Percentiles rank a stretch among this genome's conserved stretches.
Conservation (phyloP, 2,797 vertebrate genomes). For the Gymnodraco acuticeps region DNA sequence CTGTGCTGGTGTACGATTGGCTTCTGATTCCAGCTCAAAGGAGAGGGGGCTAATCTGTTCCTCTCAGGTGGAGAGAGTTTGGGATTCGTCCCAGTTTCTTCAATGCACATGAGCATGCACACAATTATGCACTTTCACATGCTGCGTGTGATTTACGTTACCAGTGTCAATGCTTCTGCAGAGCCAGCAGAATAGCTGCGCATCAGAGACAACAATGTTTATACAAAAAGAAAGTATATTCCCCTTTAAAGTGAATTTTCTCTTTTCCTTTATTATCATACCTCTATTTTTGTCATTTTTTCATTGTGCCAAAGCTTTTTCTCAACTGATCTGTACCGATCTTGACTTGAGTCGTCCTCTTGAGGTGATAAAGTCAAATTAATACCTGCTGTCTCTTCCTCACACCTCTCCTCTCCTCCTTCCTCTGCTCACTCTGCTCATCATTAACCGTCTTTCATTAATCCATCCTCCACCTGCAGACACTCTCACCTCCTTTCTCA, state of each 20-base stretch:
- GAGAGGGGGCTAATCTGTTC: conserved; percentile 45
- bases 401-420: neutral
- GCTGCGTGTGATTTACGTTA: neutral
- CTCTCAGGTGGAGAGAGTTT: conserved; percentile 25
- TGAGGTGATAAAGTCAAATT: conserved; percentile 26
- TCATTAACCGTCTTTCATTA: conserved; percentile 27
- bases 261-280: neutral
- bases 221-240: too few relatives aligned
- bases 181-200: neutral
- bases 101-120: neutral
- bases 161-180: neutral
- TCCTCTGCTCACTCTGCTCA: neutral
- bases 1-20: conserved; percentile 16
- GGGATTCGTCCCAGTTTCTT: conserved; percentile 21
- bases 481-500: conserved; percentile 24
- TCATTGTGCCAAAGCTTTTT: neutral
- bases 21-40: conserved; percentile 41
- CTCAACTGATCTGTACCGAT: neutral
- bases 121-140: neutral
- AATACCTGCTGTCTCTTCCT: neutral
- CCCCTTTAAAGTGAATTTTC: too few relatives aligned
- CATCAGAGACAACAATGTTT: neutral
- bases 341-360: neutral
- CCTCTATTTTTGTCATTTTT: neutral
- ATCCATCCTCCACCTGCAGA: conserved; percentile 19